Evolutionary conservation across 2,888 invertebrate species (phyloP), one percentile per base, ranked within the genome.

Genomic region (Agonopterix subpropinquella): DNA sequence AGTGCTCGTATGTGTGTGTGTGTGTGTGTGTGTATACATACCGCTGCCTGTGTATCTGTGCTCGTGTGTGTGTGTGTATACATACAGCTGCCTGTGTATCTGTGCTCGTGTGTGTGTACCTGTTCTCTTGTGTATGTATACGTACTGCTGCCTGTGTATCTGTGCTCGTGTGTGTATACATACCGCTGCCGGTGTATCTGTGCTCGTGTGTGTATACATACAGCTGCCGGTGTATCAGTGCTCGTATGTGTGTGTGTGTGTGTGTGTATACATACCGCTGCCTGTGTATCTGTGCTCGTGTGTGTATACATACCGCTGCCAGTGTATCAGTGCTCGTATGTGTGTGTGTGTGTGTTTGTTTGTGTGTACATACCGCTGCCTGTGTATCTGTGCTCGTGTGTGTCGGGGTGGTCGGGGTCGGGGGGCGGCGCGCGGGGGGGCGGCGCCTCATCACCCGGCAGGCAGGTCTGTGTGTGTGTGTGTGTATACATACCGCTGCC

Each of bases 391-490:
- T 48, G 50, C 28, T 55, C 62, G 50, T 54, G 48, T 1, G 64
- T 47, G 8, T 73, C 70, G 11, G 67, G 69, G 0, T 68, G 64
- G 56, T 80, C 77, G 5, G 80, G 82, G 55, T 82, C 81, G 1
- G 84, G 81, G 0, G 84, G 83, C 36, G 80, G 79, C 0, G 77
- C 73, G 5, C 77, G 55, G 0, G 70, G 59, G 15, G 54, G 57
- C 0, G 58, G 55, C 46, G 67, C 68, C 49, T 79, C 83, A 0
- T 69, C 79, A 2, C 93, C 92, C 0, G 97, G 97, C 64, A 98
- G 89, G 77, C 97, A 98, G 0, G 97, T 98, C 87, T 98, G 64
- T 35, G 48, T 57, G 50, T 54, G 48, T 1, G 64, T 47, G 8
- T 73, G n/a, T n/a, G n/a, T n/a, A n/a, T n/a, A n/a, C n/a, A n/a